Conservation (phyloP, 2,888 invertebrate genomes). For the Agrypnus murinus region DNA sequence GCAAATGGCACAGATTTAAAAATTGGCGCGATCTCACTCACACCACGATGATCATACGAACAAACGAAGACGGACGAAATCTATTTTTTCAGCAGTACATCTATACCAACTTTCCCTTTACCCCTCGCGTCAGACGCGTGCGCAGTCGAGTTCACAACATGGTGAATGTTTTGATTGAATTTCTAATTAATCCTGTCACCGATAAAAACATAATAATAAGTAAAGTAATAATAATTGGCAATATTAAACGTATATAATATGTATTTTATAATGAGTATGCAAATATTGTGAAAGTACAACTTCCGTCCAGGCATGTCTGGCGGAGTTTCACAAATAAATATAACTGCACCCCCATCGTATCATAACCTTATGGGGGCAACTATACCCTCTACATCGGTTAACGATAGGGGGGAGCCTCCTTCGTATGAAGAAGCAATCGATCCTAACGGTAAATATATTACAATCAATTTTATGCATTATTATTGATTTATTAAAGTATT, state of each 20-base stretch:
- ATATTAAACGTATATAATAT: not conserved
- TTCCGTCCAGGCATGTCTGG: constrained; percentile 56
- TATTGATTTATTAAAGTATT: not conserved
- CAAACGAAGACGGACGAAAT: too few relatives aligned
- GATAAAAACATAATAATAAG: not conserved
- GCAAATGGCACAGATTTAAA: too few relatives aligned
- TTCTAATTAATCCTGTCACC: constrained; percentile 8
- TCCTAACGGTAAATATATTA: constrained; percentile 73
- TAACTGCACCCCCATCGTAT: constrained; percentile 59
- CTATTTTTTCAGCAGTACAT: too few relatives aligned
- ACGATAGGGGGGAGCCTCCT: constrained; percentile 74
- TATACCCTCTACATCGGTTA: constrained; percentile 52
- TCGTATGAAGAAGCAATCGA: constrained; percentile 78
- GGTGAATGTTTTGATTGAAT: constrained; percentile 33
- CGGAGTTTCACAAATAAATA: constrained; percentile 52
- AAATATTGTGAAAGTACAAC: constrained; percentile 28
- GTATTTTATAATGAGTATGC: constrained; percentile 3
- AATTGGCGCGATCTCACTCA: too few relatives aligned
- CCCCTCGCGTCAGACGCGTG: too few relatives aligned
- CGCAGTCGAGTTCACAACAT: constrained; percentile 18
- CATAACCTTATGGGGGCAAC: constrained; percentile 58
- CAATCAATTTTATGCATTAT: too few relatives aligned
- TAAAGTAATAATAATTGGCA: not conserved
- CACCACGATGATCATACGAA: too few relatives aligned
- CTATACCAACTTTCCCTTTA: too few relatives aligned